phyloP scores from a whole-genome alignment of 1,140 invertebrate genomes.

The Drosophila pruinosa region DNA sequence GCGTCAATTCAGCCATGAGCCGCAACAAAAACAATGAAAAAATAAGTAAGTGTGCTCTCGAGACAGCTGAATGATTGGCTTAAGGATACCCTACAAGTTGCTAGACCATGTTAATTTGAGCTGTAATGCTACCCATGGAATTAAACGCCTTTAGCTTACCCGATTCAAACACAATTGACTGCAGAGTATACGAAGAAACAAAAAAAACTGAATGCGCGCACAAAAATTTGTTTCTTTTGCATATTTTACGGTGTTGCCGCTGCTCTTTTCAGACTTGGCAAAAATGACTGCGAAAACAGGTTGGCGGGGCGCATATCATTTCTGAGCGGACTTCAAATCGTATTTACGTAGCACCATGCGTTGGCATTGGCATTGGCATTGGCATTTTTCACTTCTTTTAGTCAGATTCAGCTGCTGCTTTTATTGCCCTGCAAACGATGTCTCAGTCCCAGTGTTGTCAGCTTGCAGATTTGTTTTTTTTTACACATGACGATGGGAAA shows the following conservation, averaged over 20 bases:
- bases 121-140: background rate
- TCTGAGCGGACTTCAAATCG: constrained; percentile 26
- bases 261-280: constrained; percentile 32
- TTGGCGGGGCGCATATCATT: constrained; percentile 65
- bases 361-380: constrained; percentile 33
- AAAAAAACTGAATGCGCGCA: constrained; percentile 22
- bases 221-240: constrained; percentile 72
- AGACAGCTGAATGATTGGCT: background rate
- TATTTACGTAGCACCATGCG: constrained; percentile 30
- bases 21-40: constrained; percentile 51
- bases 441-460: constrained; percentile 45
- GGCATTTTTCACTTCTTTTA: constrained; percentile 41
- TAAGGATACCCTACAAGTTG: background rate
- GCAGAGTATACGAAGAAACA: constrained; percentile 11
- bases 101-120: background rate
- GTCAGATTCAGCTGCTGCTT: constrained; percentile 26
- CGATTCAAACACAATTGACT: background rate
- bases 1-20: constrained; percentile 74
- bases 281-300: constrained; percentile 77
- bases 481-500: constrained; percentile 64
- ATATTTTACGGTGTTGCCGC: constrained; percentile 74
- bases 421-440: constrained; percentile 44
- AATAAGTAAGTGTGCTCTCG: background rate
- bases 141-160: background rate
- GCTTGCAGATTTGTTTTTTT: constrained; percentile 66